Evolutionary conservation across 2,888 invertebrate species (phyloP).

Genomic region (Tortrix viridana): DNA sequence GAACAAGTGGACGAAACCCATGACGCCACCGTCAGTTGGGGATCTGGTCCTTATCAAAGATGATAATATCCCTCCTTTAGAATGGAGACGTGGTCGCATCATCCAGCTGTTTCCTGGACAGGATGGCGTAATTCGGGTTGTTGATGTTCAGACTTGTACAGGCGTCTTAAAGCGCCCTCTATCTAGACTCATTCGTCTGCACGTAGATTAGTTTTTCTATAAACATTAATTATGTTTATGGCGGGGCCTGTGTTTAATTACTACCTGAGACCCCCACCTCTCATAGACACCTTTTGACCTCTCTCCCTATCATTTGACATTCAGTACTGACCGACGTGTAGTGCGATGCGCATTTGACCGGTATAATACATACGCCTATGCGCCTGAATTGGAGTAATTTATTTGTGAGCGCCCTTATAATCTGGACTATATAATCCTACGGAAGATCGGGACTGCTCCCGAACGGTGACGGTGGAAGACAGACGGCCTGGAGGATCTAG

Average conservation of each 20-base stretch:
- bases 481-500: neutral
- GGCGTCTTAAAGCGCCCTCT: slow-evolving; percentile 12
- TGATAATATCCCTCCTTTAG: slow-evolving; percentile 18
- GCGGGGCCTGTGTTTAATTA: slow-evolving; percentile 1
- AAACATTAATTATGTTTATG: slow-evolving; percentile 4
- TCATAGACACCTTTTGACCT: neutral
- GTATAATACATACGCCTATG: neutral
- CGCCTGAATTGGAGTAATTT: neutral
- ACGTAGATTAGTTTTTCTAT: neutral
- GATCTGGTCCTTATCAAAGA: slow-evolving; percentile 30
- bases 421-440: neutral
- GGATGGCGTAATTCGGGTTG: slow-evolving; percentile 29
- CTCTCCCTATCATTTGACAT: neutral
- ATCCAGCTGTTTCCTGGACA: slow-evolving; percentile 19
- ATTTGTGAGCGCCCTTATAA: neutral
- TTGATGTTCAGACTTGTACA: slow-evolving; percentile 16
- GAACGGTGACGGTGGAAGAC: neutral
- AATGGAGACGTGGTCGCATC: slow-evolving; percentile 29
- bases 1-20: slow-evolving; percentile 22
- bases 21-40: neutral
- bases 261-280: neutral
- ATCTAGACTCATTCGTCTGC: slow-evolving; percentile 10
- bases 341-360: neutral
- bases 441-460: neutral
- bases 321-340: neutral